Conservation (phyloP, 2,888 invertebrate species). For the Chelonus formosanus region DNA sequence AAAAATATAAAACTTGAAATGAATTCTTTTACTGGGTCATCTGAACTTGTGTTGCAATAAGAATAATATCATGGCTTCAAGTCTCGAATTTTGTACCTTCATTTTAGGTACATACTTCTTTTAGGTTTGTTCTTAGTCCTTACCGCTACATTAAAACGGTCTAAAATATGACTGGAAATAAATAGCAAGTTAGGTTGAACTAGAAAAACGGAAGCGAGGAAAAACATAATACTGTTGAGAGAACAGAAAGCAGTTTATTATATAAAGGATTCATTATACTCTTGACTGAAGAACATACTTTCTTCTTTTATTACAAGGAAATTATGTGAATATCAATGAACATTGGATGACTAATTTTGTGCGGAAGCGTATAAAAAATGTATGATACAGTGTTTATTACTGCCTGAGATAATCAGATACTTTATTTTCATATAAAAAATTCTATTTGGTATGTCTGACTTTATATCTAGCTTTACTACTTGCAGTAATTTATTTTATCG, state of each 20-base stretch:
- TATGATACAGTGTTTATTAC: background rate
- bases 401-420: too few species aligned
- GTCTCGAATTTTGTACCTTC: slow-evolving; percentile 21
- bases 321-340: slow-evolving; percentile 3
- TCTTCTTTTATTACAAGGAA: background rate
- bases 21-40: slow-evolving; percentile 42
- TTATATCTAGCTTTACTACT: too few species aligned
- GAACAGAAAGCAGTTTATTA: slow-evolving; percentile 12
- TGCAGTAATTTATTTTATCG: too few species aligned
- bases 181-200: slow-evolving; percentile 1
- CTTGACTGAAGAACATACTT: too few species aligned
- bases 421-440: slow-evolving; percentile 11
- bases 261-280: too few species aligned
- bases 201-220: slow-evolving; percentile 20
- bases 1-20: slow-evolving; percentile 43
- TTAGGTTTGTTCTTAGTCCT: background rate
- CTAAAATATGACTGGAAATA: slow-evolving; percentile 4
- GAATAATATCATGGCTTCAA: slow-evolving; percentile 41
- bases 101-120: background rate
- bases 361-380: background rate
- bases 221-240: slow-evolving; percentile 7
- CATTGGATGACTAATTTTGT: too few species aligned
- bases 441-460: background rate
- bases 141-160: background rate
- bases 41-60: slow-evolving; percentile 33